Percentiles rank a stretch among this genome's conserved stretches.
Evolutionary conservation across 2,113 vertebrate species (phyloP).

Genomic region (Rutilus rutilus): DNA sequence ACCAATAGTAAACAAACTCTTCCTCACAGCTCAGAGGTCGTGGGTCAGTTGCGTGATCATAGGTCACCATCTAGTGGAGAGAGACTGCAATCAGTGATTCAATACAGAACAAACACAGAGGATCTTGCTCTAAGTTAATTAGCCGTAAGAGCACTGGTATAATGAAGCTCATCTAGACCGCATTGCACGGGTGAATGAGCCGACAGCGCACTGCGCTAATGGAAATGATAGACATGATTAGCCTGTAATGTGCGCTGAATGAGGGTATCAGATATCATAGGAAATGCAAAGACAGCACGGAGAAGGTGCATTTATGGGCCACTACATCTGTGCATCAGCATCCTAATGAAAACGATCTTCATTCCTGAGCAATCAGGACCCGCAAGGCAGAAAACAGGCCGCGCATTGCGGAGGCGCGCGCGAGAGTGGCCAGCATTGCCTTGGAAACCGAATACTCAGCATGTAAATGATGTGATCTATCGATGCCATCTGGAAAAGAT

Average conservation of each 20-base stretch:
- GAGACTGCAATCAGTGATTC: constrained; percentile 4
- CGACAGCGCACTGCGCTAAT: constrained; percentile 56
- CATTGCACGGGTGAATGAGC: constrained; percentile 60
- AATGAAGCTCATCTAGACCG: constrained; percentile 69
- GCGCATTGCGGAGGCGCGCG: neutral
- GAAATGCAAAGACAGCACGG: constrained; percentile 43
- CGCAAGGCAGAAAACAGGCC: constrained; percentile 33
- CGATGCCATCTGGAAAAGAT: constrained; percentile 95
- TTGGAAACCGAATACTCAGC: constrained; percentile 84
- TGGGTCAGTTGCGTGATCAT: constrained; percentile 50
- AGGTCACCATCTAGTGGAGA: constrained; percentile 67
- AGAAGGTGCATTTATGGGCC: constrained; percentile 65
- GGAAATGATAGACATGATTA: constrained; percentile 75
- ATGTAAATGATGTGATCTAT: constrained; percentile 89
- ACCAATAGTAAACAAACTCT: neutral
- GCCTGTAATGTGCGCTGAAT: constrained; percentile 63
- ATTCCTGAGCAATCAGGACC: constrained; percentile 67
- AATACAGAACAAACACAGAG: constrained; percentile 61
- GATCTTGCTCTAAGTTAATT: constrained; percentile 64
- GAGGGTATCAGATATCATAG: constrained; percentile 67
- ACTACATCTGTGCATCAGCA: constrained; percentile 70
- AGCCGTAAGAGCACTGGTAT: constrained; percentile 63
- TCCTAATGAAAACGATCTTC: constrained; percentile 60
- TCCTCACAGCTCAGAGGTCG: neutral
- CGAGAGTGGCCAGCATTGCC: constrained; percentile 74